Evolutionary conservation across 2,888 invertebrate genomes (phyloP), one percentile per base, ranked within the genome.

Genomic region (Calliopum simillimum): DNA sequence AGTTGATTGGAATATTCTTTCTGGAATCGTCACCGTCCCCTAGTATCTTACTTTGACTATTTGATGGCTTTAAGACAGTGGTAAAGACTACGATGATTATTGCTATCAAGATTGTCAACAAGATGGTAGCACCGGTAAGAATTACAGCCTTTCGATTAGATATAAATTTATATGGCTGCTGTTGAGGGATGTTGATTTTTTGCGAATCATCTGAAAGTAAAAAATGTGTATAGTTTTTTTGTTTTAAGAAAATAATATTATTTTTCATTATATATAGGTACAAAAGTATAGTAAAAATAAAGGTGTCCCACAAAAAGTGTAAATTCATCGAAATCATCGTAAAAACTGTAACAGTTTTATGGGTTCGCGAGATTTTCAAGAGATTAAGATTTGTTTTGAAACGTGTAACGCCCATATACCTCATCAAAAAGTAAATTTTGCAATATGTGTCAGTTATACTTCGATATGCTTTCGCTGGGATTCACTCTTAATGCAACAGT

Each of bases 1-100:
- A 86, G 80, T 82, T 81, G 77, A 87, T 86, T 80, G 87, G 87
- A 79, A 83, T 83, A 82, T 86, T 84, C 79, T 79, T 81, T 81
- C 83, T 79, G 76, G 81, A 83, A 78, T 86, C 84, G 77, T 87
- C 87, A 76, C 81, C 85, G 79, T 86, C 83, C 79, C 82, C 83
- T 77, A 79, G 69, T 71, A 73, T 73, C 84, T 84, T 84, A 84
- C 84, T 84, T 72, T 58, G 74, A 66, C 73, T 76, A 46, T 75
- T 25, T 66, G 76, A 41, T 59, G 76, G 67, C 69, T 79, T 79
- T 62, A 82, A 79, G 16, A 81, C 53, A 64, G 74, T 76, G 47
- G 73, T 79, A n/a, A 79, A 75, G 6, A 78, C 76, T 23, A 77
- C 79, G 71, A 83, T 68, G 51, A 80, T 68, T 16, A 78, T 74